A percentile compares a stretch with the other conserved stretches of the same genome.
phyloP scores from a whole-genome alignment of 2,113 vertebrate genomes.

The Corythoichthys intestinalis region DNA sequence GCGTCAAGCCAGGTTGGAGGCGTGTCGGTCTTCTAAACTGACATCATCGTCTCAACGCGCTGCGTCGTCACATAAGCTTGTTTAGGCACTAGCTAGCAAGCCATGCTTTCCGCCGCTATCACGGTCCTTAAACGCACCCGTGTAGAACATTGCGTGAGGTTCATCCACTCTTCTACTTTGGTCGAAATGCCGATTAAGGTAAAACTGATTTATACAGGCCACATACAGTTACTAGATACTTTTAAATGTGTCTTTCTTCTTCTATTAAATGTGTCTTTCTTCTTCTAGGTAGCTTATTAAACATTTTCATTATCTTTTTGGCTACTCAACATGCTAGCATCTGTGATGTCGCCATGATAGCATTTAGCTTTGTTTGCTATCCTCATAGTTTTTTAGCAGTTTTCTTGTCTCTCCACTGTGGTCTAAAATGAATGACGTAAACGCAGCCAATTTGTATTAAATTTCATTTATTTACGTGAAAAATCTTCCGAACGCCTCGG shows the following conservation, averaged over 20 bases:
- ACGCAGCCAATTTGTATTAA: not conserved
- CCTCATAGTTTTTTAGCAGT: not conserved
- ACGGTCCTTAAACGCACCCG: constrained; percentile 19
- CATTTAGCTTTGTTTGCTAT: not conserved
- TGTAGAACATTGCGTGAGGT: constrained; percentile 11
- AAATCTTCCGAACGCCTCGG: no score
- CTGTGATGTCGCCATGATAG: constrained; percentile 15
- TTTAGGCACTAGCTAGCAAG: not conserved
- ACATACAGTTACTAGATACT: not conserved
- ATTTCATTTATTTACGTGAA: not conserved
- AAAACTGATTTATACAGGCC: not conserved
- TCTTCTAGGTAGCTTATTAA: no score
- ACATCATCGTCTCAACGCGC: rapidly evolving
- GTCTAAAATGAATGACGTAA: not conserved
- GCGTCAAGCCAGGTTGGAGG: not conserved
- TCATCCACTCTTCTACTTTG: constrained; percentile 38
- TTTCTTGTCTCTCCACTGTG: not conserved
- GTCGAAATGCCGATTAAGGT: constrained; percentile 73
- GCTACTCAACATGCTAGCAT: constrained; percentile 12
- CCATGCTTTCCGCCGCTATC: constrained; percentile 36
- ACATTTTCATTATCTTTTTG: rapidly evolving
- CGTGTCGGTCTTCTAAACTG: not conserved
- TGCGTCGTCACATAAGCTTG: not conserved
- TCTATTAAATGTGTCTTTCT: no score
- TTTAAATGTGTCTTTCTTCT: not conserved